phyloP scores from a whole-genome alignment of 92 coral and sea anemone species.

The Galaxea fascicularis region DNA sequence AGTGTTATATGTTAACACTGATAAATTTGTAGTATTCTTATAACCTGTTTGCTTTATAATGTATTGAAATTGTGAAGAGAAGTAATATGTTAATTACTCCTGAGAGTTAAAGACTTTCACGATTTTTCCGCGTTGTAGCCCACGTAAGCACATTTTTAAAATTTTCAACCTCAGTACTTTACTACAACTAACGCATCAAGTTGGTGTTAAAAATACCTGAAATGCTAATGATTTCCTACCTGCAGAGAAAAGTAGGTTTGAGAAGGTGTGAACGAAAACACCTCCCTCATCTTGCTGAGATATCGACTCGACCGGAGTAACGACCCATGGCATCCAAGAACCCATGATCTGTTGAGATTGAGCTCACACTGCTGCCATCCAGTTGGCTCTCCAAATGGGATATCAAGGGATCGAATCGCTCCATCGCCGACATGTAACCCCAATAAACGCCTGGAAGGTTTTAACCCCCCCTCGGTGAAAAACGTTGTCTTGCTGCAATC shows the following conservation, averaged over 20 bases:
- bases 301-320: background rate
- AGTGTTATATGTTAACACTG: too few species aligned
- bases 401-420: background rate
- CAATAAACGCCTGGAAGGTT: background rate
- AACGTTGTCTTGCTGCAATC: background rate
- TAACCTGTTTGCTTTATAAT: too few species aligned
- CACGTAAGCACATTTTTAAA: too few species aligned
- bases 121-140: too few species aligned
- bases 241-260: background rate
- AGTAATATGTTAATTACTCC: too few species aligned
- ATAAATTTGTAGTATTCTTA: too few species aligned
- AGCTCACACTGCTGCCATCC: background rate
- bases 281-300: background rate
- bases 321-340: slow-evolving; percentile 14
- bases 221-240: background rate
- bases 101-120: too few species aligned
- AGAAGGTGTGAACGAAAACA: background rate
- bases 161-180: too few species aligned
- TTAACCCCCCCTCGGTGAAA: background rate
- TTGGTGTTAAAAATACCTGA: too few species aligned
- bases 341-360: background rate
- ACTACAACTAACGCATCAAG: too few species aligned
- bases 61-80: too few species aligned
- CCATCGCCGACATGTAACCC: background rate
- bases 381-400: background rate